Evolutionary conservation across 2,888 invertebrate genomes (phyloP), one percentile per base, ranked within the genome.

Genomic region (Dryadula phaetusa): DNA sequence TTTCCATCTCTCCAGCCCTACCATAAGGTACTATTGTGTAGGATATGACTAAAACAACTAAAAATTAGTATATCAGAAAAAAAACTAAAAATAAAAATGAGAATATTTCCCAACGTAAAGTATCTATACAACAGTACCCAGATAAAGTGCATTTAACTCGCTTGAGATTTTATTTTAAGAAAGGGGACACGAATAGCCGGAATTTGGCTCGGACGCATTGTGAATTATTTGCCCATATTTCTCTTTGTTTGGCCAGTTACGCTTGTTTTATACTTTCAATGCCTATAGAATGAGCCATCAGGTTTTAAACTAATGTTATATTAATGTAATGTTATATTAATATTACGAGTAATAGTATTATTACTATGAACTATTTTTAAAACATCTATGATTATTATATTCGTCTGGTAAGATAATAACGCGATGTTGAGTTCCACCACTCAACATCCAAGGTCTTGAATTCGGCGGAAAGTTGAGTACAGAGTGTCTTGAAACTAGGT

Each of bases 141-240:
- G 65, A 75, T 70, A 82, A 86, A 88, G 86, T 88, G 85, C 88
- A 85, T 88, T 73, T 86, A 84, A 81, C 87, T 81, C 83, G 80
- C 80, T 79, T 82, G 79, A 86, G 84, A 84, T 82, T 75, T 82
- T 80, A 88, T 87, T 88, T 88, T 86, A 82, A 82, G 81, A 76
- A 80, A 79, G 67, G 75, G 75, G 80, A 80, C 82, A 83, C 58
- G 82, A 85, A 86, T 83, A 82, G 78, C 76, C 80, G 84, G 85
- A 83, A 84, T 86, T 85, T 78, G 80, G 81, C 79, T 76, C 72
- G 74, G 70, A 75, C 71, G 74, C 72, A 73, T 72, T 74, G 78
- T 79, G 76, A 82, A 82, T 84, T 82, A 79, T 82, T 80, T 81
- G 79, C 73, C 74, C 80, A 81, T 79, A 76, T 76, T 72, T 79